Percentiles rank a stretch among this genome's conserved stretches.
Evolutionary conservation across 1,140 invertebrate species (phyloP).

Genomic region (Andrena cerasifolii): DNA sequence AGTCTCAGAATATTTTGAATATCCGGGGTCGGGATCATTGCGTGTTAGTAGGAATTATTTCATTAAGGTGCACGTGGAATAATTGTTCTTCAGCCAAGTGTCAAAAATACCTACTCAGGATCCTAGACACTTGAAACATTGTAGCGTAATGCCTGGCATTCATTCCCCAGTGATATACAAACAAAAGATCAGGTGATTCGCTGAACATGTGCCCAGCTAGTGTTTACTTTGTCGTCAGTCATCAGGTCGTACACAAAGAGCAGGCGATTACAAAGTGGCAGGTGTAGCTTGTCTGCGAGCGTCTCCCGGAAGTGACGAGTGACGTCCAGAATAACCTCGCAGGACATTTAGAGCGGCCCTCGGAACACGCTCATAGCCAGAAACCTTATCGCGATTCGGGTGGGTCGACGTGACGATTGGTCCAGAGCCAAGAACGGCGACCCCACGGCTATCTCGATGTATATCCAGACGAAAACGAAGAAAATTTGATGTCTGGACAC

Average conservation of each 20-base stretch:
- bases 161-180: no score
- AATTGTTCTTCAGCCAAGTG: no score
- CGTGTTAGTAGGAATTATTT: no score
- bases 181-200: background rate
- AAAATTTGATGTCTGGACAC: slow-evolving; percentile 61
- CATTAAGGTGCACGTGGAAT: no score
- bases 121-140: no score
- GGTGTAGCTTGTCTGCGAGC: slow-evolving; percentile 53
- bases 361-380: slow-evolving; percentile 69
- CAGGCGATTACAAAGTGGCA: slow-evolving; percentile 53
- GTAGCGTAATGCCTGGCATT: no score
- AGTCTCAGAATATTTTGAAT: no score
- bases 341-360: slow-evolving; percentile 66
- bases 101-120: no score
- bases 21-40: no score
- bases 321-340: slow-evolving; percentile 75
- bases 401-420: slow-evolving; percentile 73
- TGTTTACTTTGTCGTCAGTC: background rate
- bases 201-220: background rate
- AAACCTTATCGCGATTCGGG: slow-evolving; percentile 77
- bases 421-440: slow-evolving; percentile 75
- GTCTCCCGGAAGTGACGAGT: slow-evolving; percentile 70
- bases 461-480: slow-evolving; percentile 64
- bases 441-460: slow-evolving; percentile 55
- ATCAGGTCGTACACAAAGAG: slow-evolving; percentile 17